phyloP scores from a whole-genome alignment of 2,113 vertebrate species.

The Chaetodon auriga region DNA sequence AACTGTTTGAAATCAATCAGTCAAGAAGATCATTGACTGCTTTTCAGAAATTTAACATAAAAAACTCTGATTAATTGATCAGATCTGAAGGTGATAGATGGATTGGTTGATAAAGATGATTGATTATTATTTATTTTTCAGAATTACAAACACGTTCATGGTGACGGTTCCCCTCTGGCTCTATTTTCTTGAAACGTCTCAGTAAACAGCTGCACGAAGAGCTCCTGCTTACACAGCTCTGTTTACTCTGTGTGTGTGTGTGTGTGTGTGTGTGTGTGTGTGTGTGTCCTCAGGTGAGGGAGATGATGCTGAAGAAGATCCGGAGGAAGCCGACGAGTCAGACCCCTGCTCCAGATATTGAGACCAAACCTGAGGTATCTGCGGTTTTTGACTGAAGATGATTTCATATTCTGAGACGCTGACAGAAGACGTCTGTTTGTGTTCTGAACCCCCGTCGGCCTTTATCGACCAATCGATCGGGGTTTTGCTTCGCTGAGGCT shows the following conservation, averaged over 20 bases:
- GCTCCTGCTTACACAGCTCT: background rate
- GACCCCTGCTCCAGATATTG: conserved; percentile 49
- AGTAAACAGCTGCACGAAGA: background rate
- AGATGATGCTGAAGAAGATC: conserved; percentile 64
- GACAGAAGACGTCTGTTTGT: too few relatives aligned
- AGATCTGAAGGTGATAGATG: too few relatives aligned
- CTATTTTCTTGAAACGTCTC: too few relatives aligned
- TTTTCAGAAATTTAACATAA: too few relatives aligned
- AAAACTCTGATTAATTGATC: too few relatives aligned
- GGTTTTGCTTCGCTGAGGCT: background rate
- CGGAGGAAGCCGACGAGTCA: conserved; percentile 59
- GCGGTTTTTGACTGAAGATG: background rate
- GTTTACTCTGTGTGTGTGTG: background rate
- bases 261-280: conserved; percentile 4
- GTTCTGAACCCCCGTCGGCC: background rate
- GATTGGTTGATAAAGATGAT: too few relatives aligned
- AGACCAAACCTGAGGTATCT: background rate
- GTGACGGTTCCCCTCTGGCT: too few relatives aligned
- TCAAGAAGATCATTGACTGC: too few relatives aligned
- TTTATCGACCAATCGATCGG: conserved; percentile 1
- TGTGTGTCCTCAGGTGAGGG: conserved; percentile 39
- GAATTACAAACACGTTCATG: too few relatives aligned
- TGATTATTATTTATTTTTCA: too few relatives aligned
- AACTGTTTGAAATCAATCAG: too few relatives aligned
- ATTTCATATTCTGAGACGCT: too few relatives aligned